These are phyloP conservation scores for Ptychodera flava DNA, from an alignment of 35 echinoderm and acorn worm genomes.

Conservation along the genomic window DNA sequence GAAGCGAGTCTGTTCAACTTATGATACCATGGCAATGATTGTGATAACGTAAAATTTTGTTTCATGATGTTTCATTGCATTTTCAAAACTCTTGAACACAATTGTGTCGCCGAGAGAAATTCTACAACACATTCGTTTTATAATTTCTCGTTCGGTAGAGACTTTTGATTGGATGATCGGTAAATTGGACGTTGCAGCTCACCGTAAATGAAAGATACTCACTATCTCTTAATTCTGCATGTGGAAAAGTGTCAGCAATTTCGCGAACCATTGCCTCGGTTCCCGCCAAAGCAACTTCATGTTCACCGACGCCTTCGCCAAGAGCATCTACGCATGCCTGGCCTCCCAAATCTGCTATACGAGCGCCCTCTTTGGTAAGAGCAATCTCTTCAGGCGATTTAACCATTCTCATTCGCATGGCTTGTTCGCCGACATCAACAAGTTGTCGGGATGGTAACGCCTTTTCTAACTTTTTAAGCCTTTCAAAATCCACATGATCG, in stretches of 20 bases:
- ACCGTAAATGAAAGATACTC: too few species aligned
- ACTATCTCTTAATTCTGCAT: not conserved
- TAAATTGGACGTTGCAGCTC: too few species aligned
- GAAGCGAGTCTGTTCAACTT: too few species aligned
- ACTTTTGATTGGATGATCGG: too few species aligned
- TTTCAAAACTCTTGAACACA: too few species aligned
- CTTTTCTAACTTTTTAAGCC: not conserved
- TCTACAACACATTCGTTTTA: too few species aligned
- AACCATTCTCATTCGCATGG: not conserved
- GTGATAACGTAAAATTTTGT: too few species aligned
- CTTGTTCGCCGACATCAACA: not conserved
- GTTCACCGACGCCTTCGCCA: constrained; percentile 6
- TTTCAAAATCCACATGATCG: constrained; percentile 6
- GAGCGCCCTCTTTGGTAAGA: not conserved
- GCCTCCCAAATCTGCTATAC: not conserved
- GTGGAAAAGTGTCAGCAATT: too few species aligned
- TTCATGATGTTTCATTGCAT: too few species aligned
- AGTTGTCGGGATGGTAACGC: not conserved
- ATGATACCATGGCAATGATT: too few species aligned
- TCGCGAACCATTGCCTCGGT: not conserved
- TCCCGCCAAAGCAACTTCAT: not conserved
- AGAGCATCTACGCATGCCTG: not conserved
- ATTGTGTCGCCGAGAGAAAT: too few species aligned
- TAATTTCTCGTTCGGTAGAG: too few species aligned
- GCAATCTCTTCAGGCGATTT: constrained; percentile 5